Percentiles rank a stretch among this genome's conserved stretches.
Evolutionary conservation across 2,797 vertebrate genomes (phyloP).

Genomic region (Enteromius viviparus): DNA sequence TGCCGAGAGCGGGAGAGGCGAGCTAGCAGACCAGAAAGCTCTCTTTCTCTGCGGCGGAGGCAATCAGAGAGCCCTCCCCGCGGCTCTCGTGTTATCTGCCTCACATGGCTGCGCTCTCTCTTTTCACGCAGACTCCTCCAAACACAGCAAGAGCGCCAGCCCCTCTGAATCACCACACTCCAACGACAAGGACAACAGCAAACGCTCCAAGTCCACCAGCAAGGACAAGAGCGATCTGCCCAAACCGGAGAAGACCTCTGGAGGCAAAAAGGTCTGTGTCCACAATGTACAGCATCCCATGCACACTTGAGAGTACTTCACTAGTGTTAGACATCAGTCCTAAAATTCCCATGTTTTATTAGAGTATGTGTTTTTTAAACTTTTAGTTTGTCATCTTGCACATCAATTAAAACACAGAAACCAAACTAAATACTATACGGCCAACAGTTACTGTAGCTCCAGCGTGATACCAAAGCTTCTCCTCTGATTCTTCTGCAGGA

Average conservation of each 20-base stretch:
- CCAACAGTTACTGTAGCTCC: too few relatives aligned
- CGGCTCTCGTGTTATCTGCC: conserved; percentile 39
- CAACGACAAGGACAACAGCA: conserved; percentile 85
- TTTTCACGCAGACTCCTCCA: conserved; percentile 83
- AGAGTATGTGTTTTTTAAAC: not conserved
- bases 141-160: conserved; percentile 93
- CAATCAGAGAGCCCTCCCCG: conserved; percentile 28
- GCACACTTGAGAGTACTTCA: not conserved
- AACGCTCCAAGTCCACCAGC: conserved; percentile 85
- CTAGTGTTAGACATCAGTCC: not conserved
- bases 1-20: conserved; percentile 47
- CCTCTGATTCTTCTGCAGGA: conserved; percentile 72
- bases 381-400: not conserved
- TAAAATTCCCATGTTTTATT: not conserved
- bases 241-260: conserved; percentile 86
- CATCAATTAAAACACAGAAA: not conserved
- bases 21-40: conserved; percentile 46
- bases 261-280: conserved; percentile 84
- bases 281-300: too few relatives aligned
- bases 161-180: conserved; percentile 91
- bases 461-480: not conserved
- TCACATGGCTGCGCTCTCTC: conserved; percentile 38
- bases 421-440: too few relatives aligned
- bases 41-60: conserved; percentile 32
- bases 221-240: conserved; percentile 86